Evolutionary conservation across 2,888 invertebrate species (phyloP).

Genomic region (Danaus chrysippus): DNA sequence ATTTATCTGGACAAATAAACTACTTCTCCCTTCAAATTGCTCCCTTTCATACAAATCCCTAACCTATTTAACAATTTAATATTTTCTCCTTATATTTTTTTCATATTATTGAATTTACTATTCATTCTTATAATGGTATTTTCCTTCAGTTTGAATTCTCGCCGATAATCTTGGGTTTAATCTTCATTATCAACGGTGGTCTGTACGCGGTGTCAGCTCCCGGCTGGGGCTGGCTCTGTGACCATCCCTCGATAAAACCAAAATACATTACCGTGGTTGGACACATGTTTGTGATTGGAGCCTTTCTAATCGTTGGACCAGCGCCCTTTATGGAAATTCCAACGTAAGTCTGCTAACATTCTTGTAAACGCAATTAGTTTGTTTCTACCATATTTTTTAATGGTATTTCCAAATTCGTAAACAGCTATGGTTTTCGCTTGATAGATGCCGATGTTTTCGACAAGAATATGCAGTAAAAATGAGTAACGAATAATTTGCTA

Average conservation of each 20-base stretch:
- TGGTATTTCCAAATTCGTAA: too few species aligned
- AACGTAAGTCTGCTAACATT: conserved; percentile 65
- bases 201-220: conserved; percentile 89
- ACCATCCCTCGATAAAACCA: conserved; percentile 81
- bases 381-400: too few species aligned
- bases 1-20: neutral
- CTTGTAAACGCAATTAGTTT: too few species aligned
- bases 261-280: conserved; percentile 84
- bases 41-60: neutral
- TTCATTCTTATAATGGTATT: neutral
- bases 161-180: conserved; percentile 85
- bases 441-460: too few species aligned
- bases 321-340: conserved; percentile 85
- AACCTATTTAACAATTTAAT: neutral
- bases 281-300: conserved; percentile 81
- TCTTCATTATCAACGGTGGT: conserved; percentile 92
- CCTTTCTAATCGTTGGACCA: conserved; percentile 88
- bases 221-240: conserved; percentile 89
- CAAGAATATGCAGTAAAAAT: too few species aligned
- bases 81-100: neutral
- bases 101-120: too few species aligned
- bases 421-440: too few species aligned
- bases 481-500: neutral
- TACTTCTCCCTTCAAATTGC: too few species aligned
- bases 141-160: conserved; percentile 81